Evolutionary conservation across 2,888 invertebrate genomes (phyloP).

Genomic region (Sclerodermus sp.): DNA sequence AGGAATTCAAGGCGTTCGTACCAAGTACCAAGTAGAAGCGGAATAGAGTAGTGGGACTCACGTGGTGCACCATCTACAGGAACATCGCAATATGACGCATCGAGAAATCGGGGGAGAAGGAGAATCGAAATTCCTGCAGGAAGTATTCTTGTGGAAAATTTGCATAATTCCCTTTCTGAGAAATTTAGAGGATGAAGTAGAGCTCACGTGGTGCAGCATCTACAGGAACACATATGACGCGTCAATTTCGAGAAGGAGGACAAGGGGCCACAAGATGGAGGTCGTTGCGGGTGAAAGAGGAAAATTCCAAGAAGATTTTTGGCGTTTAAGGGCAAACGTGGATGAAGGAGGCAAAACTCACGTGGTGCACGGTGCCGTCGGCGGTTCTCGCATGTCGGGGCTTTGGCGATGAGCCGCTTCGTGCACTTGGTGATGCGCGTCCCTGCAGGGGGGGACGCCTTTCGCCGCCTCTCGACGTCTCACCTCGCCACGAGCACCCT

Average conservation of each 20-base stretch:
- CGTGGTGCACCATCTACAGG: no score
- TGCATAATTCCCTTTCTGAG: no score
- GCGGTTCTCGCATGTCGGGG: conserved; percentile 45
- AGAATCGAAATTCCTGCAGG: background rate
- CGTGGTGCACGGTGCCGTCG: conserved; percentile 50
- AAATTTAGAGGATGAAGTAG: no score
- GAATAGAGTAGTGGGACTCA: no score
- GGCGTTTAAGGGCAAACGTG: background rate
- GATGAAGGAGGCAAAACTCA: conserved; percentile 33
- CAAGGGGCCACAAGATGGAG: conserved; percentile 50
- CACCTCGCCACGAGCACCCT: conserved; percentile 44
- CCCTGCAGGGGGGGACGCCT: conserved; percentile 40
- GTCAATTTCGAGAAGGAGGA: conserved; percentile 49
- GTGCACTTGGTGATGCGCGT: conserved; percentile 36
- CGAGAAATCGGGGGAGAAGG: background rate
- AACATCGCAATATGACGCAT: background rate
- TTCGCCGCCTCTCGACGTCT: conserved; percentile 41
- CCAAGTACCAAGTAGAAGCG: no score
- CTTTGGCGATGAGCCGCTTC: conserved; percentile 30
- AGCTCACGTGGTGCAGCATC: no score
- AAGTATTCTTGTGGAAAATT: background rate
- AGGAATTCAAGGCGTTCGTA: no score
- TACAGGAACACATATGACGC: conserved; percentile 47
- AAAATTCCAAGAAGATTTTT: no score
- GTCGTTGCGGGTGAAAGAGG: conserved; percentile 22